A percentile compares a stretch with the other conserved stretches of the same genome.
phyloP scores from a whole-genome alignment of 2,113 vertebrate species.

The Chloroceryle aenea region DNA sequence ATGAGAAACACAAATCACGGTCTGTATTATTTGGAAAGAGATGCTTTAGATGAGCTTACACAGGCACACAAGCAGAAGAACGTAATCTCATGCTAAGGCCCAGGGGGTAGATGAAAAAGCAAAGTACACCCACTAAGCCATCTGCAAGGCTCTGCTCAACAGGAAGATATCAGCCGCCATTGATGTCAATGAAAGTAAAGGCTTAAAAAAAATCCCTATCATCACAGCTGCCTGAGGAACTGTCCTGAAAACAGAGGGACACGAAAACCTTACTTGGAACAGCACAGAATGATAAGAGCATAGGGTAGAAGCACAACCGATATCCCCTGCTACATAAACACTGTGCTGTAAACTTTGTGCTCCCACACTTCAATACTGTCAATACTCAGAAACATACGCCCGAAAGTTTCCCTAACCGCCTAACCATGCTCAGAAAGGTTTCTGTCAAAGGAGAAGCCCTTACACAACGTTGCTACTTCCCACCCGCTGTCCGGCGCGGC shows the following conservation, averaged over 20 bases:
- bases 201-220: not conserved
- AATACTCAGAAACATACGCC: accelerated
- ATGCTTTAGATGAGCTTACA: not conserved
- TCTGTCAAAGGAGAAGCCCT: accelerated
- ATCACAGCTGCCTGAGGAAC: not conserved
- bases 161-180: not conserved
- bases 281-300: accelerated
- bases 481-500: accelerated
- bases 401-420: accelerated
- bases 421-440: accelerated
- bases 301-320: accelerated
- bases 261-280: accelerated
- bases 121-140: not conserved
- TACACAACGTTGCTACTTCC: accelerated
- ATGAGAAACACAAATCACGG: not conserved
- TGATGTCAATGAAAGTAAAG: not conserved
- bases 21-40: not conserved
- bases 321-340: accelerated
- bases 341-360: accelerated
- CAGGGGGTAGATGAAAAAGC: not conserved
- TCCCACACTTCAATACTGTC: accelerated
- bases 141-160: not conserved
- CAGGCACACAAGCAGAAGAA: not conserved
- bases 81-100: not conserved
- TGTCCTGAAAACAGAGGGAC: not conserved